phyloP scores from a whole-genome alignment of 2,888 invertebrate species.

The Ectemnius continuus region DNA sequence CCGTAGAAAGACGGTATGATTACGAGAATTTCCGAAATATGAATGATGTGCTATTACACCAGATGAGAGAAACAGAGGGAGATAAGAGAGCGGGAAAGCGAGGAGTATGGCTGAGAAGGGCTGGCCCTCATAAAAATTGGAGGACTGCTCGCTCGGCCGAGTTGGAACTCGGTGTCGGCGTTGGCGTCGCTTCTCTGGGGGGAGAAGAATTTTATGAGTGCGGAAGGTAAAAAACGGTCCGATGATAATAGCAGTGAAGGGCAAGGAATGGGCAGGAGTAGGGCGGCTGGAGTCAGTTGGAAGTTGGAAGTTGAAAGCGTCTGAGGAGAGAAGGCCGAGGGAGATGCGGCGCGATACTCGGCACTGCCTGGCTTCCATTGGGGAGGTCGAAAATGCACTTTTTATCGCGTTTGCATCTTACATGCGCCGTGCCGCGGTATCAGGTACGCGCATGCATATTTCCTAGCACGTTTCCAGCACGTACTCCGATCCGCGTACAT shows the following conservation, averaged over 20 bases:
- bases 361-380: conserved; percentile 37
- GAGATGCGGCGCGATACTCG: conserved; percentile 9
- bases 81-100: no score
- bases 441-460: conserved; percentile 64
- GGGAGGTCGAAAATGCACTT: conserved; percentile 64
- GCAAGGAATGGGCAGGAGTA: neutral
- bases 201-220: neutral
- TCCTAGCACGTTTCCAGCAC: conserved; percentile 61
- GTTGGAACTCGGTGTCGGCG: no score
- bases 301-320: neutral
- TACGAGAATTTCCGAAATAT: no score
- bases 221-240: neutral
- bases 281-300: neutral
- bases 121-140: no score
- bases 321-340: conserved; percentile 15
- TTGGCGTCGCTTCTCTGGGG: no score
- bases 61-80: no score
- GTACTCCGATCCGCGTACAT: conserved; percentile 39
- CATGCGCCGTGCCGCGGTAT: conserved; percentile 60
- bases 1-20: no score
- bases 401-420: conserved; percentile 65
- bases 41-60: no score
- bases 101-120: no score
- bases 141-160: no score
- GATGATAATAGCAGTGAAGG: neutral